A percentile compares a stretch with the other conserved stretches of the same genome.
phyloP scores from a whole-genome alignment of 2,888 invertebrate genomes.

The Apotomis betuletana region DNA sequence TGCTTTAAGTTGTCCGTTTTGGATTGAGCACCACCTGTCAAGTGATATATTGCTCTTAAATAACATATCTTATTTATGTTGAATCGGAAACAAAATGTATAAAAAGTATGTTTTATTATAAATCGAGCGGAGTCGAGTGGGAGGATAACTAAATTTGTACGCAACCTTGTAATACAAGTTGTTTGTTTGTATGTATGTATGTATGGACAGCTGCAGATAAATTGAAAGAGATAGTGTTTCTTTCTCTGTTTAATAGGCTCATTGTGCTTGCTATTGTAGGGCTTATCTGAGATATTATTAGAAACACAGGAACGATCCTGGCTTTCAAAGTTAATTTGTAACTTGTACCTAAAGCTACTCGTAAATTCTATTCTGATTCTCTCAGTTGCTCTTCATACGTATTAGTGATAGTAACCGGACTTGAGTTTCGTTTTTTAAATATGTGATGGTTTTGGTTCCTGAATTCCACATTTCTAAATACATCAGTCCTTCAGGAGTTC shows the following conservation, averaged over 20 bases:
- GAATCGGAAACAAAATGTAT: slow-evolving; percentile 82
- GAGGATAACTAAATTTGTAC: slow-evolving; percentile 82
- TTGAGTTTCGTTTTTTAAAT: background rate
- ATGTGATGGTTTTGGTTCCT: too few relatives aligned
- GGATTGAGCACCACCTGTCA: slow-evolving; percentile 81
- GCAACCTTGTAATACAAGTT: slow-evolving; percentile 72
- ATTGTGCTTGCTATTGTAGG: slow-evolving; percentile 49
- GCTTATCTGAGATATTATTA: slow-evolving; percentile 28
- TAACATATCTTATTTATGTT: slow-evolving; percentile 85
- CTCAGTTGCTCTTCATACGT: background rate
- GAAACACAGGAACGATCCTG: slow-evolving; percentile 13
- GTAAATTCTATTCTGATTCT: background rate
- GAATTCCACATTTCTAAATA: too few relatives aligned
- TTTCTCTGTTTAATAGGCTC: slow-evolving; percentile 65
- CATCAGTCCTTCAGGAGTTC: too few relatives aligned
- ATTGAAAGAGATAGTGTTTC: slow-evolving; percentile 72
- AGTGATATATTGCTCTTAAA: slow-evolving; percentile 83
- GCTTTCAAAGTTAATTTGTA: background rate
- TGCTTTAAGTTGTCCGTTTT: slow-evolving; percentile 47
- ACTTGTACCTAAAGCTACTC: background rate
- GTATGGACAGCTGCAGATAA: slow-evolving; percentile 65
- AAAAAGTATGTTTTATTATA: slow-evolving; percentile 81
- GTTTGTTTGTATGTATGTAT: slow-evolving; percentile 59
- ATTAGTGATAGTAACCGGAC: background rate
- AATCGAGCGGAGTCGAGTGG: slow-evolving; percentile 71